A percentile compares a stretch with the other conserved stretches of the same genome.
Conservation (phyloP, 2,888 invertebrate genomes). For the Agonum fuliginosum region DNA sequence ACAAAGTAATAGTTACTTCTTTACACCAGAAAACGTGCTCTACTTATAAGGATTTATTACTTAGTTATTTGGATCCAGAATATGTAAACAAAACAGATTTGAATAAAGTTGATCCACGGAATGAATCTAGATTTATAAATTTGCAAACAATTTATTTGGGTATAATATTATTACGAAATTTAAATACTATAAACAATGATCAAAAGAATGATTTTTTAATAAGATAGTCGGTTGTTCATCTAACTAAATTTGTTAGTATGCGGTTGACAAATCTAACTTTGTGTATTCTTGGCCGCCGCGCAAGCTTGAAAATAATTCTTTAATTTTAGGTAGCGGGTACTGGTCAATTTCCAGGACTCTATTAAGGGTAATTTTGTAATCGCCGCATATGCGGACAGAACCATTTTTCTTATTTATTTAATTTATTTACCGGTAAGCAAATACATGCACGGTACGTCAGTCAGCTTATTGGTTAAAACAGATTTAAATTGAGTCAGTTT, state of each 20-base stretch:
- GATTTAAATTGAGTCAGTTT: background rate
- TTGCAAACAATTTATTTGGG: background rate
- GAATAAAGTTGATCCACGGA: background rate
- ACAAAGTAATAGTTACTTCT: slow-evolving; percentile 24
- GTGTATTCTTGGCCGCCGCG: slow-evolving; percentile 56
- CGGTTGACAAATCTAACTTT: slow-evolving; percentile 59
- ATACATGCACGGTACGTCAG: background rate
- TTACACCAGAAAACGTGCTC: slow-evolving; percentile 14
- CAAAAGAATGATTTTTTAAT: slow-evolving; percentile 45
- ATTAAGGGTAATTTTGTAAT: slow-evolving; percentile 60
- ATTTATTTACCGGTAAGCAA: no score
- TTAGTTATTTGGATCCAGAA: background rate
- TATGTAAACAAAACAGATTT: background rate
- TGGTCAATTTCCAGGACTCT: slow-evolving; percentile 55
- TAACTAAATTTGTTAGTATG: slow-evolving; percentile 59
- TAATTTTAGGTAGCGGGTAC: slow-evolving; percentile 59
- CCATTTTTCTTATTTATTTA: slow-evolving; percentile 42
- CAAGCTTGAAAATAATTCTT: slow-evolving; percentile 59
- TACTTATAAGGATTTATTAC: background rate
- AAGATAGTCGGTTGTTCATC: slow-evolving; percentile 44
- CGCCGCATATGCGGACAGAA: slow-evolving; percentile 55
- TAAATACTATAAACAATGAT: background rate
- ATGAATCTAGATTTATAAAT: background rate
- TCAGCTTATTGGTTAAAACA: background rate
- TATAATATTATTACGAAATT: background rate